Percentiles rank a stretch among this genome's conserved stretches.
Evolutionary conservation across 2,113 vertebrate species (phyloP).

Genomic region (Rhinoderma darwinii): DNA sequence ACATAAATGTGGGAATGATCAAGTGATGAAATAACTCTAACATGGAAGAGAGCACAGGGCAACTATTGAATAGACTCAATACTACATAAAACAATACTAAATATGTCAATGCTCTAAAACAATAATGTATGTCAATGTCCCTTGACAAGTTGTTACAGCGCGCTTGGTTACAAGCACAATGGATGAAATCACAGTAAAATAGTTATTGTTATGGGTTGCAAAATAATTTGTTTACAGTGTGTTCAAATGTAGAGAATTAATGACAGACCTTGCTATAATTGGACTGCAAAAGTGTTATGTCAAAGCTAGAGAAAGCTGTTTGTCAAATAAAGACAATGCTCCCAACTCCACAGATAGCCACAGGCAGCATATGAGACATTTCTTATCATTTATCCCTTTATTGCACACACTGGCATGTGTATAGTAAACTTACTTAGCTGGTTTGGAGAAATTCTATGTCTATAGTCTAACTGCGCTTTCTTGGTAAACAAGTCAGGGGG

Average conservation of each 20-base stretch:
- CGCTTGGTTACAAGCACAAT: neutral
- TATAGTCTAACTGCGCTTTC: no score
- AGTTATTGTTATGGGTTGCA: slow-evolving; percentile 29
- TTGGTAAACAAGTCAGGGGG: no score
- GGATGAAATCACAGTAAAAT: neutral
- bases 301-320: neutral
- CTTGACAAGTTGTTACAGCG: neutral
- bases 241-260: neutral
- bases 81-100: neutral
- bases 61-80: no score
- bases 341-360: neutral
- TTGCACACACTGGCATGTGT: neutral
- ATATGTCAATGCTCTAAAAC: neutral
- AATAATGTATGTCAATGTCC: neutral
- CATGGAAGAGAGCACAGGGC: no score
- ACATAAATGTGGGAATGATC: no score
- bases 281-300: neutral
- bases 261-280: neutral
- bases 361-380: neutral
- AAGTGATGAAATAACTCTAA: no score
- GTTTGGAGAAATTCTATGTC: neutral
- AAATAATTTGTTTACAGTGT: slow-evolving; percentile 27
- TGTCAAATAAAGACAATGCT: neutral
- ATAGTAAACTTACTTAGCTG: neutral
- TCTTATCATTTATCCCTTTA: slow-evolving; percentile 2